A percentile compares a stretch with the other conserved stretches of the same genome.
Evolutionary conservation across 2,888 invertebrate species (phyloP).

Genomic region (Slavum lentiscoides): DNA sequence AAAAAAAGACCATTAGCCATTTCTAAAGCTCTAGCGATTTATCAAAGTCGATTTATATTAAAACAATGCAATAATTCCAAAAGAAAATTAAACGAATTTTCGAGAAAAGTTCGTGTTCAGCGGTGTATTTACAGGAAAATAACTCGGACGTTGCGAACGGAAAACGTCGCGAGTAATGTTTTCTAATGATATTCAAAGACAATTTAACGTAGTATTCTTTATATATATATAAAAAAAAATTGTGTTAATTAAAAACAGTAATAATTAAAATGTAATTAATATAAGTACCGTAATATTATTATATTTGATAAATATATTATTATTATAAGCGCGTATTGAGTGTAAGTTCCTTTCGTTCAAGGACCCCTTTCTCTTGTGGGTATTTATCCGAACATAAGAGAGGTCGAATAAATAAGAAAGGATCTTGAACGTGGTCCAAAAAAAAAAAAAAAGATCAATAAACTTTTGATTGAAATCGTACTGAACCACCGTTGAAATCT

Average conservation of each 20-base stretch:
- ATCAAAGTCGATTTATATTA: too few species aligned
- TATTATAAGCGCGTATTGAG: not conserved
- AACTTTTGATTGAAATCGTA: constrained; percentile 7
- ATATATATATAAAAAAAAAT: constrained; percentile 1
- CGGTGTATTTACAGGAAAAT: too few species aligned
- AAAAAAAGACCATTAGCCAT: not conserved
- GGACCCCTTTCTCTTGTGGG: constrained; percentile 38
- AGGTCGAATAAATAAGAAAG: constrained; percentile 31
- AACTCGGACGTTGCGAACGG: too few species aligned
- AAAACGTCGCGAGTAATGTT: not conserved
- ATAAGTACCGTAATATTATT: too few species aligned
- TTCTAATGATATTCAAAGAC: too few species aligned
- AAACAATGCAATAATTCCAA: too few species aligned
- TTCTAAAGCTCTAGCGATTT: too few species aligned
- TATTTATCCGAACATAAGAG: constrained; percentile 33
- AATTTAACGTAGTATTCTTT: not conserved
- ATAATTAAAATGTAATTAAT: too few species aligned
- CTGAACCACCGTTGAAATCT: constrained; percentile 8
- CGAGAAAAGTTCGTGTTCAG: too few species aligned
- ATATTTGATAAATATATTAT: too few species aligned
- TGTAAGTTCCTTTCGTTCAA: constrained; percentile 39
- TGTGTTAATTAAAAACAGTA: too few species aligned
- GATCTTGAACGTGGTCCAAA: constrained; percentile 28
- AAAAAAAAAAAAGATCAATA: constrained; percentile 23
- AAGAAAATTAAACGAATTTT: not conserved